Evolutionary conservation across 2,113 vertebrate species (phyloP), one percentile per base, ranked within the genome.

Genomic region (Thymallus thymallus): DNA sequence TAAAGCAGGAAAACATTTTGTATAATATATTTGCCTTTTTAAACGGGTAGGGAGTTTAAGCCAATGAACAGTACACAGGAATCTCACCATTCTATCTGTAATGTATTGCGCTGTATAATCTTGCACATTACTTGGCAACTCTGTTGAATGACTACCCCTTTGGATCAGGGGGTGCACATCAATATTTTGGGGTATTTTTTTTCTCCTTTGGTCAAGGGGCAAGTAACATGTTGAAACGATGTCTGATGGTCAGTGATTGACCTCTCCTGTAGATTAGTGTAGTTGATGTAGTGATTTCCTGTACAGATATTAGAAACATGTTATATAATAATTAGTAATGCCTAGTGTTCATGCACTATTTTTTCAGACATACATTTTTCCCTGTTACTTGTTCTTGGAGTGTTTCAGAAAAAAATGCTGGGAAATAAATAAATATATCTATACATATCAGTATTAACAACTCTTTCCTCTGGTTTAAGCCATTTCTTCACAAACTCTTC

Each of bases 361-460:
- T 30, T 92, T 93, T 94, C 93, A 95, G 94, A 95, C 94, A 94
- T 32, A 92, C 66, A 61, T 72, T 93, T 95, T 94, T 94, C 93
- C 94, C 93, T 95, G 94, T 95, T 95, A 95, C 95, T 95, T 96
- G 94, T 95, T 94, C 94, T 95, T 95, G 94, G 93, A 92, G 94
- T 94, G 93, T 94, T 94, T 93, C 93, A 94, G 94, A 94, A 95
- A 93, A 71, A 74, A 79, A 81, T 84, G 85, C 85, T 84, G 85
- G 85, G 85, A 84, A 84, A 81, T 84, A 79, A 85, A 82, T 81
- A 70, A 62, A 82, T 67, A 73, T 66, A 80, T 75, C 76, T 94
- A 95, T 92, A 94, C 94, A 94, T 66, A 6, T 20, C 30, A 66
- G 30, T 66, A 20, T 66, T 66, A 29, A 16, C 26, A 29, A 66